These are phyloP conservation scores for Achroia grisella DNA, from an alignment of 1,140 invertebrate species.

Conservation along the genomic window DNA sequence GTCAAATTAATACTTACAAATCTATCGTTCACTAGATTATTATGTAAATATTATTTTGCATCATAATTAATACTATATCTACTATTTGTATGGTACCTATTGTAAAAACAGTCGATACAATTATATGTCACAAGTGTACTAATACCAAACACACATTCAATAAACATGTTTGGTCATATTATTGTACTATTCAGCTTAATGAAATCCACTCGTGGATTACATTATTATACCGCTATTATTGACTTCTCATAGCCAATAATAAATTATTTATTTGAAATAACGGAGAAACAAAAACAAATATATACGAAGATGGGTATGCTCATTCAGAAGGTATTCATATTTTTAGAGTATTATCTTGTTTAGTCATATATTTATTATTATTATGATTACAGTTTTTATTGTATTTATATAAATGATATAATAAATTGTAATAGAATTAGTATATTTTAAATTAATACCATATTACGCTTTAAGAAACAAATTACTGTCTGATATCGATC, in stretches of 20 bases:
- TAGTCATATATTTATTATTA: no score
- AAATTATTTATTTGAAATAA: background rate
- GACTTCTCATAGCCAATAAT: no score
- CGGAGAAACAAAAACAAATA: conserved; percentile 1
- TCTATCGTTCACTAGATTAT: background rate
- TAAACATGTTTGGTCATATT: conserved; percentile 34
- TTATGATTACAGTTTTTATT: no score
- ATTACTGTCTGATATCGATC: no score
- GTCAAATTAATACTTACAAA: conserved; percentile 10
- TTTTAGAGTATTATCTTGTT: no score
- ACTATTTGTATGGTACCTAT: conserved; percentile 3
- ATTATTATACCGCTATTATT: no score
- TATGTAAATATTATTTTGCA: conserved; percentile 5
- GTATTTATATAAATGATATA: no score
- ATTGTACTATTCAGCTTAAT: conserved; percentile 50
- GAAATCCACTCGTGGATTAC: conserved; percentile 3
- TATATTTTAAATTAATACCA: no score
- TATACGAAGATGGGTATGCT: no score
- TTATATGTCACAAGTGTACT: conserved; percentile 1
- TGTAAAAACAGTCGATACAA: conserved; percentile 11
- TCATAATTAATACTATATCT: conserved; percentile 5
- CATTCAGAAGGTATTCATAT: no score
- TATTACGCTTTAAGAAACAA: no score
- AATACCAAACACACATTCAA: conserved; percentile 3
- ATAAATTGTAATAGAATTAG: no score